A percentile compares a stretch with the other conserved stretches of the same genome.
phyloP scores from a whole-genome alignment of 2,113 vertebrate species.

The Varanus komodoensis region DNA sequence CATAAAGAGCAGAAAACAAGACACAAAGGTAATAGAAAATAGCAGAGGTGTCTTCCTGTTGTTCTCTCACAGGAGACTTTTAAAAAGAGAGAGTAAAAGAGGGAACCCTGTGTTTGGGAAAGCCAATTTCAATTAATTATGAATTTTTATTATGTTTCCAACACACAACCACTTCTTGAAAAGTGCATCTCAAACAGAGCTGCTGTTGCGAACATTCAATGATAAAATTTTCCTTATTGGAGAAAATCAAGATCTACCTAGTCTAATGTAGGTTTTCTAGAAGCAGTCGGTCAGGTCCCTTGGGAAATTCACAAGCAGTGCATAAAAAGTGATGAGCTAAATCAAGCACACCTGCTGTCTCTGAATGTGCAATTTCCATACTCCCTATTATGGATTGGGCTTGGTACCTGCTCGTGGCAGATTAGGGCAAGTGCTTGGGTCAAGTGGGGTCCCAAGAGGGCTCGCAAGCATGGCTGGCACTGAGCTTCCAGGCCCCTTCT shows the following conservation, averaged over 20 bases:
- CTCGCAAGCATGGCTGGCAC: too few species aligned
- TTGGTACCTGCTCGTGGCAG: neutral
- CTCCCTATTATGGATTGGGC: neutral
- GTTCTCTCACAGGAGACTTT: slow-evolving; percentile 61
- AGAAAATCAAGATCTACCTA: neutral
- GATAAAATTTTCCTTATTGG: neutral
- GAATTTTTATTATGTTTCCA: slow-evolving; percentile 45
- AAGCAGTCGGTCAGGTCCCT: neutral
- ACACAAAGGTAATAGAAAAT: slow-evolving; percentile 75
- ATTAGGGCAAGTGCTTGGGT: neutral
- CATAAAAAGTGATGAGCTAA: neutral
- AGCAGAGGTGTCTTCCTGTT: slow-evolving; percentile 66
- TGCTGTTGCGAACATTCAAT: neutral
- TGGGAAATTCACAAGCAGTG: neutral
- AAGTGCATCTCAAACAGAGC: slow-evolving; percentile 39
- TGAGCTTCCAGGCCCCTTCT: too few species aligned
- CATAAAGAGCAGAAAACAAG: slow-evolving; percentile 69
- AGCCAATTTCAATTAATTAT: slow-evolving; percentile 70
- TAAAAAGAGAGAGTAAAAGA: neutral
- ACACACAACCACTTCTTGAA: slow-evolving; percentile 41
- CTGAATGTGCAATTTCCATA: neutral
- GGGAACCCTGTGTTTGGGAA: slow-evolving; percentile 59
- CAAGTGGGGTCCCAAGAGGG: neutral
- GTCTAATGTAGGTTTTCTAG: neutral
- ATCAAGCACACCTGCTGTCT: neutral